These are phyloP conservation scores for Tragelaphus buxtoni DNA, from an alignment of 2,113 vertebrate species.

Conservation along the genomic window DNA sequence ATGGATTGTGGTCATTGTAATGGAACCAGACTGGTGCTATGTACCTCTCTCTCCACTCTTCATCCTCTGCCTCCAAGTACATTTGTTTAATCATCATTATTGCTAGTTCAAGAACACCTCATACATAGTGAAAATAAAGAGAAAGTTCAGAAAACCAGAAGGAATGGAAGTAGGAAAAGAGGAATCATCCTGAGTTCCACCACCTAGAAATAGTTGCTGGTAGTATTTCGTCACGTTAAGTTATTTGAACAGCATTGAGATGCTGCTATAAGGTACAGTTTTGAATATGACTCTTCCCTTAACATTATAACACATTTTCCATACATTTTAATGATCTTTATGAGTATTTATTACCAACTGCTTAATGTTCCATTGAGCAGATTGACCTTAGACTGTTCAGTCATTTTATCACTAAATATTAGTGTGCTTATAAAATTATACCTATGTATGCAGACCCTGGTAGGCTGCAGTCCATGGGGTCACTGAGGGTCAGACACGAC, in stretches of 20 bases:
- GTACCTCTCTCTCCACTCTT: background rate
- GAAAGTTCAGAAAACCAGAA: background rate
- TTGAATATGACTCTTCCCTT: background rate
- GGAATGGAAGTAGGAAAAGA: background rate
- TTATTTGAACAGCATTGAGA: background rate
- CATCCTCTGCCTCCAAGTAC: background rate
- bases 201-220: background rate
- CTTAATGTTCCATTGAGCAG: background rate
- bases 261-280: background rate
- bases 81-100: background rate
- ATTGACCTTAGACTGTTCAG: background rate
- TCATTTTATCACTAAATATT: background rate
- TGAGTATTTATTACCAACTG: background rate
- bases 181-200: background rate
- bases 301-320: background rate
- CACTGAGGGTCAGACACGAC: no score
- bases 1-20: conserved; percentile 45
- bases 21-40: background rate
- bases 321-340: background rate
- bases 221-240: background rate
- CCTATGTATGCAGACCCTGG: background rate
- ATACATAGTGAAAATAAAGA: background rate
- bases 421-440: background rate
- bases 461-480: no score
- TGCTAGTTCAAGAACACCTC: background rate